Evolutionary conservation across 2,888 invertebrate species (phyloP).

Genomic region (Neoascia interrupta): DNA sequence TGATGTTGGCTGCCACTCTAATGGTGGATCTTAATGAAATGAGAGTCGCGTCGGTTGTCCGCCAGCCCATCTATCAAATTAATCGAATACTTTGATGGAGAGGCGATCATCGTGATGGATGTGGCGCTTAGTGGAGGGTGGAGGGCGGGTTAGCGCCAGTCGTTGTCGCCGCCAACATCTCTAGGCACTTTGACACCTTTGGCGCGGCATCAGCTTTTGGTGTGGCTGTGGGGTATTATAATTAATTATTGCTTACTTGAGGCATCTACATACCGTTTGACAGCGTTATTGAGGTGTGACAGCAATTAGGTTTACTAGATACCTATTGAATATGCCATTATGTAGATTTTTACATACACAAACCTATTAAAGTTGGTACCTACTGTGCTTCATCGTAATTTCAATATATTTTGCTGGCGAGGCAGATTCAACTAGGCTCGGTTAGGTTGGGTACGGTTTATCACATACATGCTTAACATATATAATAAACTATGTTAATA

Average conservation of each 20-base stretch:
- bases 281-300: constrained; percentile 54
- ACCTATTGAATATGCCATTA: too few relatives aligned
- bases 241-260: constrained; percentile 9
- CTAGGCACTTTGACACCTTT: constrained; percentile 57
- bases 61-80: constrained; percentile 62
- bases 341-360: too few relatives aligned
- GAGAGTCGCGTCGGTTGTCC: constrained; percentile 64
- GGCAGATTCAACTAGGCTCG: too few relatives aligned
- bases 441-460: too few relatives aligned
- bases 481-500: too few relatives aligned
- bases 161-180: constrained; percentile 42
- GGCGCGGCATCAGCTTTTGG: constrained; percentile 62
- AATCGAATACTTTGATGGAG: constrained; percentile 56
- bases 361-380: too few relatives aligned
- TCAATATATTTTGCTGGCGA: too few relatives aligned
- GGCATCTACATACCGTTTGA: constrained; percentile 35
- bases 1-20: constrained; percentile 48
- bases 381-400: too few relatives aligned
- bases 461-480: too few relatives aligned
- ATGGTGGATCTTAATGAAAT: constrained; percentile 45
- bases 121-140: constrained; percentile 42
- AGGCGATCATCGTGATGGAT: constrained; percentile 56
- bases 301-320: constrained; percentile 19
- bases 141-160: constrained; percentile 43
- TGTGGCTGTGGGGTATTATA: constrained; percentile 39